Evolutionary conservation across 2,797 vertebrate genomes (phyloP).

Genomic region (Pantherophis vulpinus): DNA sequence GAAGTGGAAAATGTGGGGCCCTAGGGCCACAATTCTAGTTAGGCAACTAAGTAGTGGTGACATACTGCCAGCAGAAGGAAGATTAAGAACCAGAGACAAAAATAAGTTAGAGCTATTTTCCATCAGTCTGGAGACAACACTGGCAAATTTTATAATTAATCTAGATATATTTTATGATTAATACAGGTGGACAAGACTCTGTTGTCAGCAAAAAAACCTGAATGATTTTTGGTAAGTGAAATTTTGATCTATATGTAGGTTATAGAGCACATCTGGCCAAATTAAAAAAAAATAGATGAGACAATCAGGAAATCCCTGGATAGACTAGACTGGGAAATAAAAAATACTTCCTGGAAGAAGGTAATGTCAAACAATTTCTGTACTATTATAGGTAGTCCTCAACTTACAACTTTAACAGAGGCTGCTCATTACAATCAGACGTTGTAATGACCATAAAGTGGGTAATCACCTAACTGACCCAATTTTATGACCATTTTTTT

Average conservation of each 20-base stretch:
- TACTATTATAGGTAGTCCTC: not conserved
- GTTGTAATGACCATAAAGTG: not conserved
- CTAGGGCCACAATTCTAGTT: not conserved
- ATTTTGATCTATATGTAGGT: not conserved
- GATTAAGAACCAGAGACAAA: not conserved
- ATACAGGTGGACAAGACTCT: not conserved
- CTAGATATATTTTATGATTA: not conserved
- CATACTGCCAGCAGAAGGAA: not conserved
- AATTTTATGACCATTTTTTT: not conserved
- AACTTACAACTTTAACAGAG: not conserved
- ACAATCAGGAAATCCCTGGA: not conserved
- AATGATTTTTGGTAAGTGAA: conserved; percentile 4
- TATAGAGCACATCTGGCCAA: not conserved
- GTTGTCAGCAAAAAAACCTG: not conserved
- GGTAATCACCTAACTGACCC: not conserved
- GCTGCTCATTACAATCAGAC: not conserved
- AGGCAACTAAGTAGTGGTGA: not conserved
- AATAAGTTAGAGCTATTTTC: not conserved
- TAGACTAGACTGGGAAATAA: not conserved
- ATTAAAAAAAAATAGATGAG: not conserved
- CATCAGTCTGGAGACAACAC: not conserved
- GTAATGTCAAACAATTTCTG: not conserved
- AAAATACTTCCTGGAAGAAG: not conserved
- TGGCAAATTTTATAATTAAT: not conserved
- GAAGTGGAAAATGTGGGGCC: not conserved